Conservation (phyloP, 1,140 invertebrate genomes). For the Zaprionus inermis region DNA sequence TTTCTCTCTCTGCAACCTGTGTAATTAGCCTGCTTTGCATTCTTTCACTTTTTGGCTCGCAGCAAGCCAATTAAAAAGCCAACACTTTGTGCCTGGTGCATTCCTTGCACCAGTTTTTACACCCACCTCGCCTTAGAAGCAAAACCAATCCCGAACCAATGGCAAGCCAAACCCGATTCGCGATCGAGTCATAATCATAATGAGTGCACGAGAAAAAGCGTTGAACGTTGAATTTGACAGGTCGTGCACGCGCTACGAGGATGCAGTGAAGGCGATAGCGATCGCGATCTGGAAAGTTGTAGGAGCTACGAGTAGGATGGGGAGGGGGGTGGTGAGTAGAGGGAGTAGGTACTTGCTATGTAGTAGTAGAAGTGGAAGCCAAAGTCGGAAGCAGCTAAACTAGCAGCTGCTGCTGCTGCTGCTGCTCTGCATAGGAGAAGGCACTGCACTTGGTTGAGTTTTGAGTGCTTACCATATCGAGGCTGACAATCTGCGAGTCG, state of each 20-base stretch:
- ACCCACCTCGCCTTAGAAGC: slow-evolving; percentile 9
- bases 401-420: not conserved
- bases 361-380: slow-evolving; percentile 9
- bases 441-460: slow-evolving; percentile 51
- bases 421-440: slow-evolving; percentile 69
- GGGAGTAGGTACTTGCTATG: slow-evolving; percentile 9
- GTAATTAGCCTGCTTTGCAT: slow-evolving; percentile 16
- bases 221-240: slow-evolving; percentile 68
- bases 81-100: slow-evolving; percentile 13
- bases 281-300: slow-evolving; percentile 45
- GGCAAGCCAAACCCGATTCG: not conserved
- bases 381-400: not conserved
- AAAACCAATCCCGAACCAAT: not conserved
- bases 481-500: slow-evolving; percentile 50
- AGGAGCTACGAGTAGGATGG: slow-evolving; percentile 2
- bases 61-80: slow-evolving; percentile 4
- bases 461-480: slow-evolving; percentile 80
- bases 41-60: slow-evolving; percentile 7
- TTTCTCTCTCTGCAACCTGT: not conserved
- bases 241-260: slow-evolving; percentile 74
- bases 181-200: slow-evolving; percentile 74
- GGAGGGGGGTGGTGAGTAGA: slow-evolving; percentile 10
- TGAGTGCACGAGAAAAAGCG: slow-evolving; percentile 71
- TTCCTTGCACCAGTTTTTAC: slow-evolving; percentile 62
- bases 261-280: slow-evolving; percentile 38